A percentile compares a stretch with the other conserved stretches of the same genome.
Conservation (phyloP, 1,140 invertebrate genomes). For the Xylocopa sonorina region DNA sequence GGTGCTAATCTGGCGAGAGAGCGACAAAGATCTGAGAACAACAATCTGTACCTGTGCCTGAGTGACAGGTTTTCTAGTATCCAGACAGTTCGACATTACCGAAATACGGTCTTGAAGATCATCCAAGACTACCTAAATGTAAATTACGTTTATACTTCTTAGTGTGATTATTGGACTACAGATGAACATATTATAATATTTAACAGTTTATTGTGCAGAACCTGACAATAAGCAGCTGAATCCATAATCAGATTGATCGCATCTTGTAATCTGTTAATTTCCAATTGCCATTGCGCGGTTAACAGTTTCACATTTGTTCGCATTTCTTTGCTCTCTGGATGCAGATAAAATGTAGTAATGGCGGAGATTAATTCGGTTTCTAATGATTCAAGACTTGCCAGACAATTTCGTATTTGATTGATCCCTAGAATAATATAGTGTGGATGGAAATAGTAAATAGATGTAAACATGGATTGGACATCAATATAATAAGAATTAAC, state of each 20-base stretch:
- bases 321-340: conserved; percentile 77
- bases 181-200: too few species aligned
- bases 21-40: conserved; percentile 74
- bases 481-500: conserved; percentile 41
- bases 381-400: conserved; percentile 86
- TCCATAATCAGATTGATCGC: conserved; percentile 85
- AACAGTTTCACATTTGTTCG: conserved; percentile 80
- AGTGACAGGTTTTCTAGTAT: conserved; percentile 73
- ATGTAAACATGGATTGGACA: background rate
- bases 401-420: conserved; percentile 83
- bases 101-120: conserved; percentile 74
- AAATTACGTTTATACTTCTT: background rate
- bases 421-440: conserved; percentile 81
- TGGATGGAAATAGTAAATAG: background rate
- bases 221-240: conserved; percentile 85
- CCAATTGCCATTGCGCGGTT: conserved; percentile 83
- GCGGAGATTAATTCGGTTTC: conserved; percentile 86
- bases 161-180: too few species aligned
- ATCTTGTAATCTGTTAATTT: conserved; percentile 83
- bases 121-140: conserved; percentile 74
- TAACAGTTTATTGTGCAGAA: too few species aligned
- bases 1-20: conserved; percentile 74
- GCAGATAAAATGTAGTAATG: conserved; percentile 79
- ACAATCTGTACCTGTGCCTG: conserved; percentile 73
- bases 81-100: conserved; percentile 73